phyloP scores from a whole-genome alignment of 2,113 vertebrate genomes.

The Oryctolagus cuniculus region DNA sequence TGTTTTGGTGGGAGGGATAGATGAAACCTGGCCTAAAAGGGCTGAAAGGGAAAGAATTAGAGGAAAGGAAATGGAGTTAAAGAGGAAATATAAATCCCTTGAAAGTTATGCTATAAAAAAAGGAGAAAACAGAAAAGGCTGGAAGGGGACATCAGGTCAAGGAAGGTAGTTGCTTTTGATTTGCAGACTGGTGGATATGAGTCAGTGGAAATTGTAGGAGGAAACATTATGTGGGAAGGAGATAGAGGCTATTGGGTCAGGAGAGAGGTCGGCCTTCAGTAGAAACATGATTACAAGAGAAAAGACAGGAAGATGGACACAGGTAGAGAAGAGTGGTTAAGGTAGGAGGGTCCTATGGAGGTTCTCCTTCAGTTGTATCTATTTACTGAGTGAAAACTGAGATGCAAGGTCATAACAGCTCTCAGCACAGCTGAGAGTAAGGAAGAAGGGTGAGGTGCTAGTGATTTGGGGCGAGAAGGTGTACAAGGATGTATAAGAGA shows the following conservation, averaged over 20 bases:
- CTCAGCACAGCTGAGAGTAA: neutral
- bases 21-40: slow-evolving; percentile 11
- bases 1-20: neutral
- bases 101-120: slow-evolving; percentile 53
- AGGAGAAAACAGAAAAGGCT: slow-evolving; percentile 7
- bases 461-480: neutral
- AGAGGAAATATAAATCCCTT: slow-evolving; percentile 47
- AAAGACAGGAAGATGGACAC: neutral
- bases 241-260: neutral
- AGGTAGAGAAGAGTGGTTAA: neutral
- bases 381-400: slow-evolving; percentile 50
- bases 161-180: slow-evolving; percentile 41
- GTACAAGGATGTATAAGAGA: neutral
- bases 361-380: neutral
- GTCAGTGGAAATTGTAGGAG: neutral
- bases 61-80: slow-evolving; percentile 49
- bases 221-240: neutral
- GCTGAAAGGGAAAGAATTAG: neutral
- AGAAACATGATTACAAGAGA: neutral
- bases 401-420: neutral
- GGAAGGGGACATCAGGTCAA: neutral
- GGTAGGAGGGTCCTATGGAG: neutral
- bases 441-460: neutral
- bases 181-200: slow-evolving; percentile 36
- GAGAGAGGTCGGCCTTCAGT: neutral